These are phyloP conservation scores for Peromyscus aztecus DNA, from an alignment of 2,797 vertebrate species.

Conservation along the genomic window DNA sequence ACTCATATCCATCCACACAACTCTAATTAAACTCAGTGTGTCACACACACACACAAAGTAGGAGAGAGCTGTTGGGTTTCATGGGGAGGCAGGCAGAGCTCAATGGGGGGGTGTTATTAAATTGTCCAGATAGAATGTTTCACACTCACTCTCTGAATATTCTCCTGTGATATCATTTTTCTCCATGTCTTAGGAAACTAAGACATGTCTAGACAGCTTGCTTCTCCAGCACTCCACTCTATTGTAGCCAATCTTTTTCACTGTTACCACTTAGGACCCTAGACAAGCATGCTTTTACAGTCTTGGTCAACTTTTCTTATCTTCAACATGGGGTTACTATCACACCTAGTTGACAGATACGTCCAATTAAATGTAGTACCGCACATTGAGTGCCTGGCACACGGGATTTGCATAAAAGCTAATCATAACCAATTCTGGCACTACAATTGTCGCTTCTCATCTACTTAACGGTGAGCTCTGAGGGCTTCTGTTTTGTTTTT, in stretches of 20 bases:
- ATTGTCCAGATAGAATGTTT: neutral
- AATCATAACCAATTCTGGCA: neutral
- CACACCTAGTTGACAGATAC: neutral
- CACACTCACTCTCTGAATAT: neutral
- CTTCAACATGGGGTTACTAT: neutral
- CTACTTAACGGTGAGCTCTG: neutral
- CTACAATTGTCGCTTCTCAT: neutral
- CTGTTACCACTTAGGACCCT: neutral
- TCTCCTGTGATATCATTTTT: neutral
- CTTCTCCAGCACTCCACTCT: neutral
- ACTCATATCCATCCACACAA: neutral
- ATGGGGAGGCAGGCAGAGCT: neutral
- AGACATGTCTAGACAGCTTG: neutral
- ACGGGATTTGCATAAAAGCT: neutral
- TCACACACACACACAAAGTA: neutral
- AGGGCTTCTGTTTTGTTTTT: neutral
- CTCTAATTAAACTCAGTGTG: neutral
- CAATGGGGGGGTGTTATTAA: neutral
- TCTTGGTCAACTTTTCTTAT: slow-evolving; percentile 18
- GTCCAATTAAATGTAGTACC: neutral
- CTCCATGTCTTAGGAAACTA: neutral
- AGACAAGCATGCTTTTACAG: neutral
- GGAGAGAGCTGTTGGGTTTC: neutral
- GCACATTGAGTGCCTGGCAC: neutral
- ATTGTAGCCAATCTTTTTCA: neutral